Evolutionary conservation across 2,113 vertebrate genomes (phyloP), one percentile per base, ranked within the genome.

Genomic region (Setophaga coronata): DNA sequence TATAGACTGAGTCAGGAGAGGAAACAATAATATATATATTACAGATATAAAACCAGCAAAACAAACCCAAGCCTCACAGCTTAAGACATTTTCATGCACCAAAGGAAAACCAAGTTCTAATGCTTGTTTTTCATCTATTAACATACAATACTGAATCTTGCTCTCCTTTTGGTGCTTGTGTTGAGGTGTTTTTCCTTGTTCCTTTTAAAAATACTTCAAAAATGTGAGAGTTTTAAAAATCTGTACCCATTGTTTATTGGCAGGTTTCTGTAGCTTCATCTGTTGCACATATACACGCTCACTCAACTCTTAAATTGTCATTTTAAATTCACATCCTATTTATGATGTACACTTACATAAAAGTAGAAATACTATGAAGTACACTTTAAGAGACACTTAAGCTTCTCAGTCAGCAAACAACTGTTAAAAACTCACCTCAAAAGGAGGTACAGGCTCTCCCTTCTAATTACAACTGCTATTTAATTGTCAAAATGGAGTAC

Each of bases 1-100:
- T 40, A 97, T 4, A 85, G 98, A 97, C 98, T 99, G 92, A 24
- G 23, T 34, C 36, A 94, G 24, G 4, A 83, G 23, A 24, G 7
- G 6, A 15, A 81, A 18, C 6, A 34, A 14, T 78, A 10, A 61
- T 66, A 90, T 31, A 14, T 2, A 42, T 9, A 56, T 7, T 40
- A 13, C 2, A 54, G 10, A 51, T 2, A 61, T 14, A 51, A 82
- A 82, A n/a, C 1, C 29, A 91, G 42, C 8, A 92, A 95, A 88
- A 95, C 72, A 64, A 43, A 88, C 45, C 54, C 29, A 66, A 48
- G 36, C 25, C 48, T 66, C 51, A 43, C 33, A 34, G 34, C 18
- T 54, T 23, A 58, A 66, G 9, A 71, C 2, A 25, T 28, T 62
- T 73, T 31, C 18, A 64, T 6, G 24, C 26, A 57, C 2, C 43